These are phyloP conservation scores for Epistrophe eligans DNA, from an alignment of 2,888 invertebrate genomes.

Conservation along the genomic window DNA sequence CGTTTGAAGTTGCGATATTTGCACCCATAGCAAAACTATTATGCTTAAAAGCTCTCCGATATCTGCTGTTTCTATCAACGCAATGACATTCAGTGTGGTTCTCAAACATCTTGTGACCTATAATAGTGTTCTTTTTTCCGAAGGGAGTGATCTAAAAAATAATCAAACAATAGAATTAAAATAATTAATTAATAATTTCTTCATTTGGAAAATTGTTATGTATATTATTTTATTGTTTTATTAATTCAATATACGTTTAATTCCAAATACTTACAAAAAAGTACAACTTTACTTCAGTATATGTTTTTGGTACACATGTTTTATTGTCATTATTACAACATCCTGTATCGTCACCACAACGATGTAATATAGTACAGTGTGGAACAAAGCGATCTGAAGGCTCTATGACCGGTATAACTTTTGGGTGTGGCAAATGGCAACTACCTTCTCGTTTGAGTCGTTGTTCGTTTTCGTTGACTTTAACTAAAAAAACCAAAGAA, in stretches of 20 bases:
- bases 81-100: conserved; percentile 83
- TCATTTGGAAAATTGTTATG: background rate
- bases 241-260: background rate
- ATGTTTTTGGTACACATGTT: conserved; percentile 90
- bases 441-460: conserved; percentile 78
- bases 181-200: background rate
- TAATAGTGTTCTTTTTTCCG: conserved; percentile 66
- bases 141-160: conserved; percentile 68
- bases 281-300: conserved; percentile 81
- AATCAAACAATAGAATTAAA: background rate
- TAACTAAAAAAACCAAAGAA: conserved; percentile 72
- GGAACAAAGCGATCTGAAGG: conserved; percentile 90
- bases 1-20: conserved; percentile 1
- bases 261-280: conserved; percentile 79
- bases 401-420: conserved; percentile 80
- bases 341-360: conserved; percentile 93
- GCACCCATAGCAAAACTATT: background rate
- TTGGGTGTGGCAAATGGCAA: conserved; percentile 80
- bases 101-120: conserved; percentile 77
- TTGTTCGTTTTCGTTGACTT: conserved; percentile 77
- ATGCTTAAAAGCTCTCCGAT: conserved; percentile 21
- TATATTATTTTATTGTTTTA: too few relatives aligned
- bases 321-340: conserved; percentile 90
- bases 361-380: conserved; percentile 92
- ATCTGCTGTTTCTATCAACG: conserved; percentile 74